Evolutionary conservation across 1,140 invertebrate genomes (phyloP), one percentile per base, ranked within the genome.

Genomic region (Delia radicum): DNA sequence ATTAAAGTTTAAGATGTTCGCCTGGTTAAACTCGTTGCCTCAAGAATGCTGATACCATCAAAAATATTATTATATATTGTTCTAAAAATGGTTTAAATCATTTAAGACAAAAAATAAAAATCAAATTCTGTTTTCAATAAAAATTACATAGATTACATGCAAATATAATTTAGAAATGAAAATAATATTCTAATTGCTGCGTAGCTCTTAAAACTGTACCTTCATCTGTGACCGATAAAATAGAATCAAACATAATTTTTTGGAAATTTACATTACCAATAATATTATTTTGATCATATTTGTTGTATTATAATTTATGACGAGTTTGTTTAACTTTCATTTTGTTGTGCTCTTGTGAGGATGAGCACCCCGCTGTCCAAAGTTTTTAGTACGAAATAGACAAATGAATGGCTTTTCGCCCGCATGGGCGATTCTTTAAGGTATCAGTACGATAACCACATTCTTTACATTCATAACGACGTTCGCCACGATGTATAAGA

Each of bases 401-500:
- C 92, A 93, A 46, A 89, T 89, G 80, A 91, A 93, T 2, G 92
- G 92, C 46, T 91, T 88, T 79, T 93, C 92, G 24, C 92, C 92
- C 0, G 91, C 92, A 79, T 93, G 92, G 90, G 78, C 92, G 91
- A 75, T 88, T 88, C 46, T 90, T 90, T 5, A 90, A 77, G 3
- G 89, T 89, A 78, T 90, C 90, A 1, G 89, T 89, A 21, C 90
- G 86, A 77, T 90, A 90, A 76, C 88, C 86, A 61, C 90, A 90
- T 75, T 93, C 89, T 73, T 91, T 90, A 80, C 94, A 95, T 77
- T 90, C 91, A 81, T 93, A 94, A 26, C 93, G 91, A 62, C 93
- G 86, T 85, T 96, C 95, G 0, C 95, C 93, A 0, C 93, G 94
- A 81, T 95, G 94, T 48, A 93, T 94, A 1, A 93, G 87, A 78